These are phyloP conservation scores for Lycopodina hypogea DNA, from an alignment of 37 sponge, comb jelly and placozoan species.

Conservation along the genomic window DNA sequence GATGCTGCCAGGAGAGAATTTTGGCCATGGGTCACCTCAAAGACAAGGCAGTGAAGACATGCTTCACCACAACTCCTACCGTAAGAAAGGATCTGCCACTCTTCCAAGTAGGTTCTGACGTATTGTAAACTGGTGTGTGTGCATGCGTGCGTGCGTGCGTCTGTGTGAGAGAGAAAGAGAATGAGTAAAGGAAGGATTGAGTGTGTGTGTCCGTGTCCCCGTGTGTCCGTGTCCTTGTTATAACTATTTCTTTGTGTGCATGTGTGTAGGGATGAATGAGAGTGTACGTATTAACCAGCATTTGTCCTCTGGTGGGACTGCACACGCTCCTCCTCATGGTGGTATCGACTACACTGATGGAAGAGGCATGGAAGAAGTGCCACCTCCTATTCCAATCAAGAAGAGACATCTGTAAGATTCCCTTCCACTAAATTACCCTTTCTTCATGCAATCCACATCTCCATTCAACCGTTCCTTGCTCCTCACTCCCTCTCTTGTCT, in stretches of 20 bases:
- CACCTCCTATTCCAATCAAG: slow-evolving; percentile 64
- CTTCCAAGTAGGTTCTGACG: not conserved
- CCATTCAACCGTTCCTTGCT: not conserved
- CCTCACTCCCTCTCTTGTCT: not conserved
- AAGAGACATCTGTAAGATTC: slow-evolving; percentile 15
- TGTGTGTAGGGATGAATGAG: not conserved
- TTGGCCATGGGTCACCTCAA: not conserved
- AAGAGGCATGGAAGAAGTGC: slow-evolving; percentile 1
- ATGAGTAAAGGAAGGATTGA: too few species aligned
- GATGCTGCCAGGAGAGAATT: slow-evolving; percentile 22
- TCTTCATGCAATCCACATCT: not conserved
- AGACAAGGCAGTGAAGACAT: not conserved
- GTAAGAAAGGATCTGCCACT: not conserved
- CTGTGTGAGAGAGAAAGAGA: too few species aligned
- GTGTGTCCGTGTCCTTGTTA: too few species aligned
- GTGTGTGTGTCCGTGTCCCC: too few species aligned
- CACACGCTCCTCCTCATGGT: not conserved
- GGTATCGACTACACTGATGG: not conserved
- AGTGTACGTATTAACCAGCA: slow-evolving; percentile 21
- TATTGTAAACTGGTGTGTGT: too few species aligned
- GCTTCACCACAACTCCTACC: not conserved
- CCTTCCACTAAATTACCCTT: not conserved
- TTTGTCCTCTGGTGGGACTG: slow-evolving; percentile 12
- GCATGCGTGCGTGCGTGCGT: too few species aligned
- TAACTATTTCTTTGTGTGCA: too few species aligned